These are phyloP conservation scores for Cinclus mexicanus DNA, from an alignment of 2,113 vertebrate genomes.

Conservation along the genomic window DNA sequence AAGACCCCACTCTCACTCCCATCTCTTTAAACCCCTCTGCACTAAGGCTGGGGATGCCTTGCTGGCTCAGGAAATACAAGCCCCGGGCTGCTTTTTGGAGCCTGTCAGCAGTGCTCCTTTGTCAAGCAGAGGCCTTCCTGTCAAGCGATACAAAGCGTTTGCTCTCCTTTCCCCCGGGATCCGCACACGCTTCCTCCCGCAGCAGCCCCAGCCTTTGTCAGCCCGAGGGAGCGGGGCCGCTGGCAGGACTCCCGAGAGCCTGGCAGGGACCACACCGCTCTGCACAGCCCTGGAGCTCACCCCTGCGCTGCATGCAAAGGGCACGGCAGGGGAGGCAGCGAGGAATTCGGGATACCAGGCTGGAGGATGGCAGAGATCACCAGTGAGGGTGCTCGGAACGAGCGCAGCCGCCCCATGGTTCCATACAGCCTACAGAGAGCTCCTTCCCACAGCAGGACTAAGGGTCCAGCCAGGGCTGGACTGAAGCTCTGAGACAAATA, in stretches of 20 bases:
- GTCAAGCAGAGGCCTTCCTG: constrained; percentile 56
- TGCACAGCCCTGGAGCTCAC: background rate
- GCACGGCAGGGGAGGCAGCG: background rate
- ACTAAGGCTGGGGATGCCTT: background rate
- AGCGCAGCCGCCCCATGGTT: background rate
- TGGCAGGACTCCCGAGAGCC: background rate
- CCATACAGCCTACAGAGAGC: background rate
- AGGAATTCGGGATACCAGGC: background rate
- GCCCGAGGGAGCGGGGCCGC: background rate
- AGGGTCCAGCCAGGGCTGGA: background rate
- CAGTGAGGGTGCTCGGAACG: background rate
- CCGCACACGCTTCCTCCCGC: background rate
- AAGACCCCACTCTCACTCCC: background rate
- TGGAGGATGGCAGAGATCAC: background rate
- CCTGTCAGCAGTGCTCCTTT: constrained; percentile 45
- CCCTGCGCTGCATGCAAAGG: background rate
- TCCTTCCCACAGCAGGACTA: background rate
- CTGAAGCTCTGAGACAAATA: background rate
- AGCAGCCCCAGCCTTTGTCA: constrained; percentile 9
- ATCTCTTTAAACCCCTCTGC: background rate
- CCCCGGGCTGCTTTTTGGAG: constrained; percentile 33
- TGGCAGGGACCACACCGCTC: background rate
- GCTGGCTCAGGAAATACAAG: constrained; percentile 18
- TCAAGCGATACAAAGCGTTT: constrained; percentile 58
- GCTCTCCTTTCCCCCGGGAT: constrained; percentile 40